Conservation (phyloP, 1,140 invertebrate species). For the Idris sp. region DNA sequence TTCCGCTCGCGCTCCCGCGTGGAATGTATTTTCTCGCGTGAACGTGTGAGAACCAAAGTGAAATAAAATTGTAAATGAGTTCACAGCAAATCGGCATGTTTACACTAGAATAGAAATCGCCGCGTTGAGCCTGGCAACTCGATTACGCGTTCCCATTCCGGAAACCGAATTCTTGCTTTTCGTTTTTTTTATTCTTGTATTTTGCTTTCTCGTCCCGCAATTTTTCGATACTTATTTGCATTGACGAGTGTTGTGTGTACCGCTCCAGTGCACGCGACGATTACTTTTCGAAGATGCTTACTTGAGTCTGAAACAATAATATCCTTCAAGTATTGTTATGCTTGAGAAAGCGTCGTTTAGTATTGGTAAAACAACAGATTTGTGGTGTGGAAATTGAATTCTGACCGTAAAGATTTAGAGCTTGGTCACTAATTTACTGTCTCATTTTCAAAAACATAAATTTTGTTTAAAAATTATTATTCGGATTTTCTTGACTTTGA, state of each 20-base stretch:
- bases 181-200: too few species aligned
- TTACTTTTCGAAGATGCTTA: constrained; percentile 35
- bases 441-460: too few species aligned
- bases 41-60: constrained; percentile 58
- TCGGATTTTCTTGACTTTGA: too few species aligned
- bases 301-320: constrained; percentile 10
- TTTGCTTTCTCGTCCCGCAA: constrained; percentile 41
- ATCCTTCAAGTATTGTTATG: too few species aligned
- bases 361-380: too few species aligned
- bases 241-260: constrained; percentile 36
- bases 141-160: constrained; percentile 49
- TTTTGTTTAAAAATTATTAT: too few species aligned
- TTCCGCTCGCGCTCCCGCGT: constrained; percentile 31
- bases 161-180: constrained; percentile 47
- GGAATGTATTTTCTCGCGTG: constrained; percentile 43
- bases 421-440: too few species aligned
- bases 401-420: too few species aligned
- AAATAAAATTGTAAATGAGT: constrained; percentile 59
- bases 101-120: constrained; percentile 57
- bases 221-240: constrained; percentile 52
- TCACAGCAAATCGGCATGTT: constrained; percentile 47
- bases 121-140: constrained; percentile 38
- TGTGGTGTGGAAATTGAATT: too few species aligned
- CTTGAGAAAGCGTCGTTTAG: too few species aligned
- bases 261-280: constrained; percentile 48